Evolutionary conservation across 1,140 invertebrate genomes (phyloP).

Genomic region (Oppia nitens): DNA sequence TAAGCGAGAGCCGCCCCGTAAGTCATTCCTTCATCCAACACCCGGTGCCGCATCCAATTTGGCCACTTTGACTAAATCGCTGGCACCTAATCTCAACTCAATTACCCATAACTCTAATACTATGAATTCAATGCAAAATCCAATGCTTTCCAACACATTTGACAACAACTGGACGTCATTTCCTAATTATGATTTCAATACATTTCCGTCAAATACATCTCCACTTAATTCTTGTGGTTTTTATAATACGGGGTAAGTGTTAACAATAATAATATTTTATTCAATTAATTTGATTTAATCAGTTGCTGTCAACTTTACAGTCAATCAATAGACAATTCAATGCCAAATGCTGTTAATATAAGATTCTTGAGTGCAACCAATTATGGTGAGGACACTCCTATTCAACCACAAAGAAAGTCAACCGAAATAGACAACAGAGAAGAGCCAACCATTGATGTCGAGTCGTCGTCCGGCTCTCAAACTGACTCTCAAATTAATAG

Average conservation of each 20-base stretch:
- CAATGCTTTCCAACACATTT: background rate
- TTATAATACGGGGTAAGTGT: background rate
- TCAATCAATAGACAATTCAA: background rate
- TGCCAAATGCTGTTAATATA: background rate
- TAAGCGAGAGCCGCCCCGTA: slow-evolving; percentile 89
- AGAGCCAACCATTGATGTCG: background rate
- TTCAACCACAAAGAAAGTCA: background rate
- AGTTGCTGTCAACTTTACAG: background rate
- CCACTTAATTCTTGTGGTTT: background rate
- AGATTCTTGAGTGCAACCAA: background rate
- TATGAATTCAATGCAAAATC: background rate
- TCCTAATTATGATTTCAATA: background rate
- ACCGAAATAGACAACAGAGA: background rate
- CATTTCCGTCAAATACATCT: background rate
- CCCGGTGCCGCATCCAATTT: background rate
- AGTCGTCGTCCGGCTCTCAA: background rate
- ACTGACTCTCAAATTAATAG: background rate
- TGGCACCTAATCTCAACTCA: background rate
- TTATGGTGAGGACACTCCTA: background rate
- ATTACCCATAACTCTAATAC: background rate
- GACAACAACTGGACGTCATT: background rate
- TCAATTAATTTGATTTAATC: background rate
- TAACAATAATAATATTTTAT: too few relatives aligned
- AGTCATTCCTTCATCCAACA: slow-evolving; percentile 27
- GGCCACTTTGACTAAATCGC: background rate